phyloP scores from a whole-genome alignment of 2,113 vertebrate genomes.

The Hymenochirus boettgeri region DNA sequence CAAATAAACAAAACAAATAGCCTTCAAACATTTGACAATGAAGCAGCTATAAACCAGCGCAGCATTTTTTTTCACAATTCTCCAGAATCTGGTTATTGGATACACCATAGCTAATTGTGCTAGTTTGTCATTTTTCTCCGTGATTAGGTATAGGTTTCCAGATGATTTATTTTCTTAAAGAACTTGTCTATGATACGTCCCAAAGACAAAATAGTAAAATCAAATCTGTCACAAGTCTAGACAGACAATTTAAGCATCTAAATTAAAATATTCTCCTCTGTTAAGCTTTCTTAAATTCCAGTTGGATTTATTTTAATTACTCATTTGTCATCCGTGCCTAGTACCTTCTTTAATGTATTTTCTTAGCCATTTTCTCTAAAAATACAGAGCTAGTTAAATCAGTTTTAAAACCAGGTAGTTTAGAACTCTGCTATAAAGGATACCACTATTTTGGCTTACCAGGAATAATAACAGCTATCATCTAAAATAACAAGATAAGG shows the following conservation, averaged over 20 bases:
- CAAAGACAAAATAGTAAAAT: background rate
- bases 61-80: background rate
- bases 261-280: background rate
- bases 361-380: too few relatives aligned
- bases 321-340: background rate
- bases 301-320: too few relatives aligned
- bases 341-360: too few relatives aligned
- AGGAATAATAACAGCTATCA: too few relatives aligned
- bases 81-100: background rate
- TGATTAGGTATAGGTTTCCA: conserved; percentile 4
- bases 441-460: too few relatives aligned
- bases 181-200: background rate
- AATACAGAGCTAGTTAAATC: too few relatives aligned
- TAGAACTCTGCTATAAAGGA: too few relatives aligned
- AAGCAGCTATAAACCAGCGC: background rate
- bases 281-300: background rate
- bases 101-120: background rate
- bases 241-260: background rate
- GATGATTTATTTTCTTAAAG: background rate
- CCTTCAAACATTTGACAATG: background rate
- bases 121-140: conserved; percentile 3
- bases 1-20: background rate
- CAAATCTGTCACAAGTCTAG: background rate
- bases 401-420: too few relatives aligned
- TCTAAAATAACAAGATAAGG: too few relatives aligned